Conservation (phyloP, 2,888 invertebrate genomes). For the Lepeophtheirus nordmannii region DNA sequence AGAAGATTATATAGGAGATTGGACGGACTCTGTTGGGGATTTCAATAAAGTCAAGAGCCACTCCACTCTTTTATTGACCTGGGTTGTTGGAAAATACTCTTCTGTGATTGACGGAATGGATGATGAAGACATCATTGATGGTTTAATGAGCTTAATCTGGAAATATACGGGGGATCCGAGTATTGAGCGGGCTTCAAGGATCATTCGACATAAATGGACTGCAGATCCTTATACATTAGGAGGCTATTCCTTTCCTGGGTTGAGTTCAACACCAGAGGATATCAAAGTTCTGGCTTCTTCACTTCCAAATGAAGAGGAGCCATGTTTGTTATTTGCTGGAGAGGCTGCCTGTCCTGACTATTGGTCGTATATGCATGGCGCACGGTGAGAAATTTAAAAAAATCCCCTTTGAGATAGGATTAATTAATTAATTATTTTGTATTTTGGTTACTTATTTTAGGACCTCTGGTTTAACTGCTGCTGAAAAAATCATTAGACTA, state of each 20-base stretch:
- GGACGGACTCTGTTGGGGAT: not conserved
- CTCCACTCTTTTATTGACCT: not conserved
- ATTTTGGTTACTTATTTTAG: too few species aligned
- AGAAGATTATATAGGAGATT: not conserved
- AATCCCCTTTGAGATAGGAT: too few species aligned
- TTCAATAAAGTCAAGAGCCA: not conserved
- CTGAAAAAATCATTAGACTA: too few species aligned
- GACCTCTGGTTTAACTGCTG: too few species aligned
- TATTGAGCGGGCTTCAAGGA: not conserved
- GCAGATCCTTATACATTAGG: not conserved
- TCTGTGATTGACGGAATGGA: not conserved
- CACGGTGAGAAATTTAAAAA: not conserved
- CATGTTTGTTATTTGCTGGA: not conserved
- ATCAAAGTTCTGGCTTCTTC: not conserved
- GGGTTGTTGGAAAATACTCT: not conserved
- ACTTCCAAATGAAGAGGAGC: not conserved
- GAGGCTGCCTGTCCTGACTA: not conserved
- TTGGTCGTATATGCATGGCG: slow-evolving; percentile 5
- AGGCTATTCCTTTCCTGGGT: not conserved
- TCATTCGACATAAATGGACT: not conserved
- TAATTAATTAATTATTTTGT: too few species aligned
- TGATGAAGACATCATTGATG: not conserved
- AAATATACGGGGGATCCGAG: slow-evolving; percentile 7
- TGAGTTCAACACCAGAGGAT: not conserved
- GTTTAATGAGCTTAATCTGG: not conserved